Evolutionary conservation across 2,113 vertebrate species (phyloP).

Genomic region (Argyrosomus japonicus): DNA sequence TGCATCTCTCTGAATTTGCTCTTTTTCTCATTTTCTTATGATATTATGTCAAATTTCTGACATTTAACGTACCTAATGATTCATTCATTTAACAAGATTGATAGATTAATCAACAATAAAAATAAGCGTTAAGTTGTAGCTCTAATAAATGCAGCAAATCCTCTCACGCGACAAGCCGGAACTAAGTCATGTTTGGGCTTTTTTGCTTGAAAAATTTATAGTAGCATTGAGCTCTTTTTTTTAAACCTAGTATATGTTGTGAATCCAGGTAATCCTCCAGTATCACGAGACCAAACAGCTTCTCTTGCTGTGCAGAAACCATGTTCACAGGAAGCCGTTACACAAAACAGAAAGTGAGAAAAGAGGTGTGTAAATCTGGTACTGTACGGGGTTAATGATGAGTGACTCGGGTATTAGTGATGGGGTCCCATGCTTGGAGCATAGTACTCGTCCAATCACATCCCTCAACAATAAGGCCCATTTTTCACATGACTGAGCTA

Average conservation of each 20-base stretch:
- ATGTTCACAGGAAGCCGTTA: not conserved
- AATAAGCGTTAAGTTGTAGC: not conserved
- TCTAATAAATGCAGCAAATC: not conserved
- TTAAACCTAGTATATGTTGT: not conserved
- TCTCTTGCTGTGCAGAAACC: not conserved
- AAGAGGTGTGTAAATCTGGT: constrained; percentile 45
- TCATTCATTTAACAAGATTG: too few relatives aligned
- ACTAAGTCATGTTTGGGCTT: not conserved
- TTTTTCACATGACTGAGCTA: constrained; percentile 58
- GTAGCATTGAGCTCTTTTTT: not conserved
- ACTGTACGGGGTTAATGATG: constrained; percentile 66
- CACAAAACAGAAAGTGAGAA: constrained; percentile 29
- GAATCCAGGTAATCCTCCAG: constrained; percentile 24
- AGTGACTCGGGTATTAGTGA: constrained; percentile 67
- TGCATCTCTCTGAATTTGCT: too few relatives aligned
- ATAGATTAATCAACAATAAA: too few relatives aligned
- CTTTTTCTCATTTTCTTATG: too few relatives aligned
- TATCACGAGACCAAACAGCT: constrained; percentile 16
- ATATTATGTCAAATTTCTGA: not conserved
- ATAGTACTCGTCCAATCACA: constrained; percentile 1
- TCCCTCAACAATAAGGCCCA: constrained; percentile 45
- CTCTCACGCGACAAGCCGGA: not conserved
- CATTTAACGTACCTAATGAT: not conserved
- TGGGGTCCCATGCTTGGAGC: constrained; percentile 18
- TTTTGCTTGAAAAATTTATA: not conserved